phyloP scores from a whole-genome alignment of 2,113 vertebrate species.

The Kryptolebias marmoratus region DNA sequence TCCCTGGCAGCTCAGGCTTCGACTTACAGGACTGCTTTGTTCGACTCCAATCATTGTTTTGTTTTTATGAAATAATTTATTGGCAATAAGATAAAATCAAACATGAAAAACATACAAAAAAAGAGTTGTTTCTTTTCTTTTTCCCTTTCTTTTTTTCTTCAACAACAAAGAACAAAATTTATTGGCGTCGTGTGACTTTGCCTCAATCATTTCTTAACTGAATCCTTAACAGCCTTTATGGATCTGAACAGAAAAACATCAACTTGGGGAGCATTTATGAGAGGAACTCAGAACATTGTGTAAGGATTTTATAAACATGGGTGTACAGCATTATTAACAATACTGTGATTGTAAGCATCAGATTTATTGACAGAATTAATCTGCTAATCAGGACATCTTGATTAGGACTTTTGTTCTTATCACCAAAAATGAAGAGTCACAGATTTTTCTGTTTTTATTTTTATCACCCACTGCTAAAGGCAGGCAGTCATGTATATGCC shows the following conservation, averaged over 20 bases:
- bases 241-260: slow-evolving; percentile 24
- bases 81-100: background rate
- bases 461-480: too few relatives aligned
- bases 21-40: background rate
- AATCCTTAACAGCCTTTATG: background rate
- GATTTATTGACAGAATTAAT: too few relatives aligned
- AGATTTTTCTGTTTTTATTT: too few relatives aligned
- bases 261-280: slow-evolving; percentile 7
- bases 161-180: background rate
- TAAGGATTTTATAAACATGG: too few relatives aligned
- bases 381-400: too few relatives aligned
- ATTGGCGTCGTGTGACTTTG: too few relatives aligned
- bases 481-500: too few relatives aligned
- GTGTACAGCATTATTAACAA: too few relatives aligned
- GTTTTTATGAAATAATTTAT: background rate
- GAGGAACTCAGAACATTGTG: slow-evolving; percentile 7
- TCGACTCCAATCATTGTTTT: background rate
- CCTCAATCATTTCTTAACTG: too few relatives aligned
- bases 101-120: background rate
- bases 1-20: background rate
- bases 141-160: background rate
- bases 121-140: background rate
- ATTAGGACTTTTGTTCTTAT: too few relatives aligned
- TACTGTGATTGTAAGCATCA: too few relatives aligned
- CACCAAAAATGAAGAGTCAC: too few relatives aligned